Conservation (phyloP, 2,888 invertebrate species). For the Thera obeliscata region DNA sequence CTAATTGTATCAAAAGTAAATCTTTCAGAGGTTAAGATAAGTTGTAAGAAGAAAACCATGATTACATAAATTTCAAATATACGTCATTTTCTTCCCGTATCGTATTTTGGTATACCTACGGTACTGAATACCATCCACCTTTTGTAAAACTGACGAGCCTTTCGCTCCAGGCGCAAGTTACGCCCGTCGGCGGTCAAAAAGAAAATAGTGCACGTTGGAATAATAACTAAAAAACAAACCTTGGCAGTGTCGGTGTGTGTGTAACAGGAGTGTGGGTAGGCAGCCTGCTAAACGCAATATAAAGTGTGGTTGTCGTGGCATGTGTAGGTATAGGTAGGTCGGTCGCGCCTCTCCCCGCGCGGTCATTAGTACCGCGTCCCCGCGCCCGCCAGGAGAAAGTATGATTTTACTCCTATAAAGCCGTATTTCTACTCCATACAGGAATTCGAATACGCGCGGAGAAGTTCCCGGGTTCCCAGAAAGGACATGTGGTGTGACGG, state of each 20-base stretch:
- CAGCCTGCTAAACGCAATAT: slow-evolving; percentile 82
- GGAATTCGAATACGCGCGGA: slow-evolving; percentile 81
- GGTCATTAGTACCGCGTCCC: slow-evolving; percentile 81
- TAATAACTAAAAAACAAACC: slow-evolving; percentile 78
- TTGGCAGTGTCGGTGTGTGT: slow-evolving; percentile 65
- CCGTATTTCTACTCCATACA: slow-evolving; percentile 85
- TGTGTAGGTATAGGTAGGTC: slow-evolving; percentile 74
- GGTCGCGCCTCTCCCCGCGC: slow-evolving; percentile 78
- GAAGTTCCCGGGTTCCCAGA: slow-evolving; percentile 77
- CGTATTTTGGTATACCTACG: slow-evolving; percentile 34
- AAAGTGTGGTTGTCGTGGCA: slow-evolving; percentile 81
- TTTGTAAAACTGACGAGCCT: slow-evolving; percentile 47
- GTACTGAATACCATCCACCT: slow-evolving; percentile 39
- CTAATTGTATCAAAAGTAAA: too few relatives aligned
- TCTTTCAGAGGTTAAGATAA: too few relatives aligned
- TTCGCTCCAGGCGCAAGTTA: slow-evolving; percentile 53
- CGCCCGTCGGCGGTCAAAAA: slow-evolving; percentile 64
- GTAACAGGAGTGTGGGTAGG: slow-evolving; percentile 75
- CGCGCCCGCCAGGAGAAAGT: slow-evolving; percentile 80
- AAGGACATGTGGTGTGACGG: slow-evolving; percentile 76
- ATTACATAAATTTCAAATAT: background rate
- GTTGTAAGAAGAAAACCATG: too few relatives aligned
- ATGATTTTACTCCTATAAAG: slow-evolving; percentile 85
- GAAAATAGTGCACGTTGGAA: slow-evolving; percentile 79
- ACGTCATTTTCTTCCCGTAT: slow-evolving; percentile 15